Base-by-base conservation (phyloP, 2,888 invertebrate genomes). In the Eupsilia transversa region DNA sequence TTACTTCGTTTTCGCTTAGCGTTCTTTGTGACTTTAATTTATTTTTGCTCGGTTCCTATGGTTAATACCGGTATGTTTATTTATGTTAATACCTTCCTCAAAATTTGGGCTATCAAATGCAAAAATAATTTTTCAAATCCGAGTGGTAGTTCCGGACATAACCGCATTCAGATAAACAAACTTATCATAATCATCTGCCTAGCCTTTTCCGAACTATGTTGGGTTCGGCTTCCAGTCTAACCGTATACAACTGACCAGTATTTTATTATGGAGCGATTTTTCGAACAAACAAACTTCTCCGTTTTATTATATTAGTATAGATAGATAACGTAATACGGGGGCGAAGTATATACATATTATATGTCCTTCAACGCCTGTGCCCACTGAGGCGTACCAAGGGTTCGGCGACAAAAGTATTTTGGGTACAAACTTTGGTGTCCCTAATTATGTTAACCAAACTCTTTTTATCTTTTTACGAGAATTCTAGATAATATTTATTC, bases 251-350 rank as follows among this genome's bases (percentile, higher is more conserved):
- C 3, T 41, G 41, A 12, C 14, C 41, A 14, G 10, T 14, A 12
- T 41, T 43, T 46, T 46, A 46, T 23, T 23, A 23, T 23, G 9
- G 9, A 23, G 23, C 7, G 7, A 23, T 9, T 46, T 46, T 33
- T 33, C n/a, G 54, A 46, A 23, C 23, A 52, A 54, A 65, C 52
- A 52, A 33, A 33, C 54, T n/a, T 17, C 17, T 17, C 9, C 5
- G 17, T 0, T 54, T 57, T 3, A 23, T 43, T 30, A 14, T 20
- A 35, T 33, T 2, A 23, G 4, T 23, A 64, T 10, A 27, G 3
- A 61, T 27, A 23, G 9, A 82, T 80, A 87, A 83, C 77, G 69
- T 78, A 80, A 87, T 79, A 86, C 72, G 79, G 74, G 63, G 41
- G 60, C 33, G 61, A 77, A 79, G 73, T 78, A 83, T 78, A n/a